These are phyloP conservation scores for Stenodera caucasica DNA, from an alignment of 2,888 invertebrate species.

Conservation along the genomic window DNA sequence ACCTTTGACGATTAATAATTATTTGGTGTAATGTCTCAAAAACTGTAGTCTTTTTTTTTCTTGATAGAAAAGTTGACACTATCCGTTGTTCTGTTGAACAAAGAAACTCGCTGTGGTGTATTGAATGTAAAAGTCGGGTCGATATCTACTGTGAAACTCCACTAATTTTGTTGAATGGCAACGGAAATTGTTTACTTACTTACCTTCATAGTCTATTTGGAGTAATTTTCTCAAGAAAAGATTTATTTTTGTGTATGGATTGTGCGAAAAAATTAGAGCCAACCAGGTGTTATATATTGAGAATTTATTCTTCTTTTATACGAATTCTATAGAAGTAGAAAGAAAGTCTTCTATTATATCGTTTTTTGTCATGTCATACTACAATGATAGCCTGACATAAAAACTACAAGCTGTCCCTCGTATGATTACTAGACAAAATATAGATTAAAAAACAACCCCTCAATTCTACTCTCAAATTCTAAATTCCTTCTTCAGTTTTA, in stretches of 20 bases:
- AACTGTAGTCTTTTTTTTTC: not conserved
- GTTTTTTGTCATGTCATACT: constrained; percentile 10
- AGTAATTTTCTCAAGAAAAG: too few relatives aligned
- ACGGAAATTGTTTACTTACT: not conserved
- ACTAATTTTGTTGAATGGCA: not conserved
- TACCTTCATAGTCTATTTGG: too few relatives aligned
- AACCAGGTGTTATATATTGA: constrained; percentile 28
- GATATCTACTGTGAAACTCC: not conserved
- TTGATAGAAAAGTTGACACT: not conserved
- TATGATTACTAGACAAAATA: too few relatives aligned
- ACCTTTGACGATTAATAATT: constrained; percentile 7
- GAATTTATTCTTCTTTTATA: constrained; percentile 29
- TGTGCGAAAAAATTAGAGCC: constrained; percentile 16
- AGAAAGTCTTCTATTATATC: constrained; percentile 8
- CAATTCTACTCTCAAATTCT: too few relatives aligned
- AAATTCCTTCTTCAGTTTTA: too few relatives aligned
- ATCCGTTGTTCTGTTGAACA: not conserved
- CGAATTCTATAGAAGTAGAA: constrained; percentile 6
- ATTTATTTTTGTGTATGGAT: constrained; percentile 24
- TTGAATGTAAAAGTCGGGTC: not conserved
- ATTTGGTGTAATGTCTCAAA: not conserved
- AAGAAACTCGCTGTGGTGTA: not conserved
- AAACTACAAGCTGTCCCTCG: too few relatives aligned
- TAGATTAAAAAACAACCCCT: too few relatives aligned
- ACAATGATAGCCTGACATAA: constrained; percentile 10